Base-by-base conservation (phyloP, 2,113 vertebrate species). In the Gobiocypris rarus region DNA sequence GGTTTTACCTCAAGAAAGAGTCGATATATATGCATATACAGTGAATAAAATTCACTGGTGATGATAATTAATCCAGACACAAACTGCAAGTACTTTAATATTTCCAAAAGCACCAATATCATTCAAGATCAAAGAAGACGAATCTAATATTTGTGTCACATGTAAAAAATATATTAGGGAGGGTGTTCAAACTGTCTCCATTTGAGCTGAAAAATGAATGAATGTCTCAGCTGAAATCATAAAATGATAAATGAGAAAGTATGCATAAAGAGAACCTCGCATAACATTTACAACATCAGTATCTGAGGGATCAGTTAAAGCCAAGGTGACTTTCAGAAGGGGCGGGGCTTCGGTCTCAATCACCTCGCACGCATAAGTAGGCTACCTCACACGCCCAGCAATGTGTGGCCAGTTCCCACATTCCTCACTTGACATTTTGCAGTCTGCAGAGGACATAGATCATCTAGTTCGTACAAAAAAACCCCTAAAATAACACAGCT, bases 271-370 rank as follows among this genome's bases (percentile, higher is more conserved):
- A 75, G 22, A 70, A 24, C 79, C 19, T 11, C 78, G 56, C 9
- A 65, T 87, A 87, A 89, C 86, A 81, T 86, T 43, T 63, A 28
- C 17, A 75, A 65, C 79, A 63, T 63, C 75, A 45, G 19, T 61
- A 75, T 87, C 34, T 45, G 52, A 83, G 71, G 63, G 48, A 24
- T 67, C 82, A 90, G 87, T 90, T 87, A 89, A 89, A 89, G 26
- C 59, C 88, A 91, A 92, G 90, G 91, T 93, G 90, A 87, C 91
- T 89, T 92, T 89, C 34, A 58, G 24, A 79, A 63, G 50, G 15
- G 67, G 54, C 9, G 59, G 38, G 61, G 58, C 65, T 69, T 86
- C 52, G 7, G 52, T 88, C 69, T 89, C 45, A 87, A 85, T 85
- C 81, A 85, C 86, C 79, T 87, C 87, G 88, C 70, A 84, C 28